Base-by-base conservation (phyloP, 2,113 vertebrate genomes). In the Gorilla gorilla region DNA sequence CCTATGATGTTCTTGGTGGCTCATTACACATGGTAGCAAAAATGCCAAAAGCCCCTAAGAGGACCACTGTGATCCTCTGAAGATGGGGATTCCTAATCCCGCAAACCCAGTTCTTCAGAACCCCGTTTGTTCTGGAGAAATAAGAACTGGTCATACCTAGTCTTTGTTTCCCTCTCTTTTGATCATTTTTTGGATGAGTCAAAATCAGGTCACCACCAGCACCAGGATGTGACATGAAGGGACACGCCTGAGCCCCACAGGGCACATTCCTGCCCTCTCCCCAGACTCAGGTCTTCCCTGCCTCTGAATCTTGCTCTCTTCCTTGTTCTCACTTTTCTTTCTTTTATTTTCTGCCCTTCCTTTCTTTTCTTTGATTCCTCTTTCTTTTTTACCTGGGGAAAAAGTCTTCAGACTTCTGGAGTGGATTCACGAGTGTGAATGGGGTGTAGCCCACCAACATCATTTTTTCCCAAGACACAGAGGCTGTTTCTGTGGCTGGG, bases 391-490 rank as follows among this genome's bases (percentile, higher is more conserved):
- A 38, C 82, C 80, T 43, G 64, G 61, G 13, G 48, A 66, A 5
- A n/a, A n/a, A 55, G 22, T 72, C 86, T 40, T 27, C 59, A 5
- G 0, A 2, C 72, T 32, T 22, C 22, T 72, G 68, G 61, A 66
- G 72, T 8, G 45, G 38, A 7, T 27, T 0, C 1, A 57, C 6
- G 43, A 8, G 0, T 1, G 5, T 6, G 3, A 68, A 5, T 1
- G 23, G 8, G 38, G 32, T 0, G 17, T 11, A 0, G 11, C 4
- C 40, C 4, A 1, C 83, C 16, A 0, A 12, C 4, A 0, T 45
- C 88, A 45, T 57, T n/a, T 17, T 45, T 89, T 12, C 55, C 52
- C 7, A 5, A 45, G 4, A 11, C 10, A 2, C 18, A 0, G 38
- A 61, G 82, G 35, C 30, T 52, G 72, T 79, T 90, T 72, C 40